Base-by-base conservation (phyloP, 2,113 vertebrate genomes). In the Psettodes erumei region DNA sequence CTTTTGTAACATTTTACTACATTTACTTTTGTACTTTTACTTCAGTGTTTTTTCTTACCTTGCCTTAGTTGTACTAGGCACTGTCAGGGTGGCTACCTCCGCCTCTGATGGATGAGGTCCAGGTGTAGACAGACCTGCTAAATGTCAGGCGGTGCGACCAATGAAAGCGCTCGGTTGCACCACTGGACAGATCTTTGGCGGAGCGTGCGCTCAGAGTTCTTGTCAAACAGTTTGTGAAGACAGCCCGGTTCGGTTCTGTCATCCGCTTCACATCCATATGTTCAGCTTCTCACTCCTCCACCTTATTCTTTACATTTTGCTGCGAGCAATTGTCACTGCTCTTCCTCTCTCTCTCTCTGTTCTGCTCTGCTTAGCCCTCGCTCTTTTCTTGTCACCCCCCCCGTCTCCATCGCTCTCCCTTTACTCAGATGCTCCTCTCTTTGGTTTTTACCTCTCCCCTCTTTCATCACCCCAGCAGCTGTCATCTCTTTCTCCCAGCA, bases 401-500 rank as follows among this genome's bases (percentile, higher is more conserved):
- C 35, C 30, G n/a, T 56, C 53, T 40, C 19, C 30, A 12, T 25
- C 7, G 50, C 30, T 38, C 45, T 47, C 10, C 53, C 32, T 33
- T 30, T 19, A 60, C 53, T 72, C 50, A 48, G 47, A 66, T 32
- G 54, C 21, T 51, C 62, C 6, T 32, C 54, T 60, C 61, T 84
- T 66, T 82, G 38, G 68, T 53, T 79, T 48, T 71, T 70, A 75
- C 75, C 71, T 73, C 62, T 21, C 25, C 12, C 61, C 30, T 45
- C 79, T 79, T 85, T 85, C 63, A 55, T 85, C 66, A 42, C 60
- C 58, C 11, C 2, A 3, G 70, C 53, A 65, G 64, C 71, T 53
- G 18, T 38, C 13, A 1, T 76, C 54, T 74, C 62, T 51, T 45
- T 70, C 54, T 80, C 43, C 45, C 21, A 25, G 5, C 68, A 40